phyloP scores from a whole-genome alignment of 2,797 vertebrate genomes.

The Carapus acus region DNA sequence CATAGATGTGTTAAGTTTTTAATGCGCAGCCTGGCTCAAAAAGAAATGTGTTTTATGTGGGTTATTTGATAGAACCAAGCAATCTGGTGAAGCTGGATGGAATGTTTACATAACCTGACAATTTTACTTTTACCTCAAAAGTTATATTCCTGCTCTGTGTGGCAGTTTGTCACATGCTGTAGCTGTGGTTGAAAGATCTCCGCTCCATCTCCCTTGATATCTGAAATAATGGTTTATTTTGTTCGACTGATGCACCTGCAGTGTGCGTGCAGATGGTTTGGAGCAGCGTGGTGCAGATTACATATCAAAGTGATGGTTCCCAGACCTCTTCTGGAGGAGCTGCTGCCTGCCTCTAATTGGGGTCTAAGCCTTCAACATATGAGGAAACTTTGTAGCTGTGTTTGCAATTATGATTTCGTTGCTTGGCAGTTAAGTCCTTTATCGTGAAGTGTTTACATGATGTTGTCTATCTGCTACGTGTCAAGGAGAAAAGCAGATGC shows the following conservation, averaged over 20 bases:
- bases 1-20: no score
- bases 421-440: slow-evolving; percentile 7
- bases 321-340: slow-evolving; percentile 18
- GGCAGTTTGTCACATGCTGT: background rate
- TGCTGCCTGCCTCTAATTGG: slow-evolving; percentile 2
- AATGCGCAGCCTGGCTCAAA: no score
- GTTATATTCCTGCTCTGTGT: background rate
- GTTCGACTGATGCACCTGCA: slow-evolving; percentile 14
- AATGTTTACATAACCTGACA: no score
- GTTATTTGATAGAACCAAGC: background rate
- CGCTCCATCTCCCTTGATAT: background rate
- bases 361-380: background rate
- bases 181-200: slow-evolving; percentile 3
- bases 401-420: slow-evolving; percentile 8
- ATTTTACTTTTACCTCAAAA: background rate
- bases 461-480: slow-evolving; percentile 14
- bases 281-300: slow-evolving; percentile 2
- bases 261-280: background rate
- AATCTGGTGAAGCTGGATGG: slow-evolving; percentile 12
- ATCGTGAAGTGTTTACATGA: background rate
- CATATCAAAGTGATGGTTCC: slow-evolving; percentile 24
- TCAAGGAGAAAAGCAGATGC: background rate
- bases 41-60: no score
- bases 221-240: slow-evolving; percentile 7
- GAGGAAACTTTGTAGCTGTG: background rate